A percentile compares a stretch with the other conserved stretches of the same genome.
phyloP scores from a whole-genome alignment of 1,140 invertebrate genomes.

The Drosophila virilis region DNA sequence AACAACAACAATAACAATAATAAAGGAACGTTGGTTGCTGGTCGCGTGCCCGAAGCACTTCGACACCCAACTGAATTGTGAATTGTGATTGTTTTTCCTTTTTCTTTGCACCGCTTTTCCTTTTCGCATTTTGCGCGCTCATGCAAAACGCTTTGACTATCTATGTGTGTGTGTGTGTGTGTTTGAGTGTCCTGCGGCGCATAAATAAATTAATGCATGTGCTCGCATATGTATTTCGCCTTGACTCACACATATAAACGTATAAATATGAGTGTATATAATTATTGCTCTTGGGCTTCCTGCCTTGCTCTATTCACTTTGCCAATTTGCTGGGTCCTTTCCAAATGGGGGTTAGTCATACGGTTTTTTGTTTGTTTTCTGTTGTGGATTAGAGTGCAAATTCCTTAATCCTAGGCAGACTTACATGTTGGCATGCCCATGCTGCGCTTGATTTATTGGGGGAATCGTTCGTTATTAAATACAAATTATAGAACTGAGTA shows the following conservation, averaged over 20 bases:
- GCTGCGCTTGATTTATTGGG: slow-evolving; percentile 8
- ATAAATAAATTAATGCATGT: slow-evolving; percentile 65
- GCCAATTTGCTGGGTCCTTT: slow-evolving; percentile 32
- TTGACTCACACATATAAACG: slow-evolving; percentile 50
- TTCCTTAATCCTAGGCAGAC: slow-evolving; percentile 49
- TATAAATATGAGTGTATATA: slow-evolving; percentile 48
- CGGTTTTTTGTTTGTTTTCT: slow-evolving; percentile 34
- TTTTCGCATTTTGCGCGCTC: slow-evolving; percentile 46
- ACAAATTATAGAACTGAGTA: slow-evolving; percentile 15
- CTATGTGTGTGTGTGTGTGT: slow-evolving; percentile 38
- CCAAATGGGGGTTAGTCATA: slow-evolving; percentile 37
- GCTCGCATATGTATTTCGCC: slow-evolving; percentile 55
- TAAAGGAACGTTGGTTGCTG: slow-evolving; percentile 68
- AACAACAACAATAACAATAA: slow-evolving; percentile 36
- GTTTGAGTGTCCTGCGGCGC: slow-evolving; percentile 67
- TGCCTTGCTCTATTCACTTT: slow-evolving; percentile 14
- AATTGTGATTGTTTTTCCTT: slow-evolving; percentile 75
- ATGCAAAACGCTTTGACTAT: slow-evolving; percentile 54
- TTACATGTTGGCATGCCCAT: slow-evolving; percentile 30
- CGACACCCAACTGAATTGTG: slow-evolving; percentile 83
- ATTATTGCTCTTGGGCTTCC: slow-evolving; percentile 33
- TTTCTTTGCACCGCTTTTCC: slow-evolving; percentile 21
- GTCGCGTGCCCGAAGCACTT: slow-evolving; percentile 83
- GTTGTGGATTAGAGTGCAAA: slow-evolving; percentile 47
- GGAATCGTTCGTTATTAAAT: slow-evolving; percentile 2